Conservation (phyloP, 2,797 vertebrate species). For the Scolopax bukidnonensis region DNA sequence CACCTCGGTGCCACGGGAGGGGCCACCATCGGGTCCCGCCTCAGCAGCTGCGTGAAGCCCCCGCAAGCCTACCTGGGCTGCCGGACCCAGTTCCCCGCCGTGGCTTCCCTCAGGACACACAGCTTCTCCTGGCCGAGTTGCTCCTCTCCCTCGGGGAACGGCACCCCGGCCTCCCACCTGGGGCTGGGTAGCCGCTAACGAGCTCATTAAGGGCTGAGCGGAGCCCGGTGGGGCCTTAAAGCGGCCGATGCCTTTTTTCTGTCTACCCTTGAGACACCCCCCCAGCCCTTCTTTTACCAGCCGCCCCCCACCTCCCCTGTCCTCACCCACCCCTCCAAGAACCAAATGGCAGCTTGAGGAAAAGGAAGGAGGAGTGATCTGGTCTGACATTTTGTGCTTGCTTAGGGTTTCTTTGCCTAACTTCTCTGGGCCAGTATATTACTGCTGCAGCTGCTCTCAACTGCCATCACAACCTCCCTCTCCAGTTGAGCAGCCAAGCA, state of each 20-base stretch:
- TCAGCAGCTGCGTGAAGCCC: too few relatives aligned
- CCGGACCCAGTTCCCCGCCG: fast-evolving
- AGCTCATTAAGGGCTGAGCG: not conserved
- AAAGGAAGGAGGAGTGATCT: not conserved
- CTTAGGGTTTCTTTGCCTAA: not conserved
- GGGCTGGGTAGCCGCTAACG: fast-evolving
- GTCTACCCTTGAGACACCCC: not conserved
- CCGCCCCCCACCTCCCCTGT: too few relatives aligned
- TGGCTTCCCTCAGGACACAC: fast-evolving
- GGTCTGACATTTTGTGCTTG: not conserved
- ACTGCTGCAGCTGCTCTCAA: fast-evolving
- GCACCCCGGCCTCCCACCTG: fast-evolving
- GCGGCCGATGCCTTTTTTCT: fast-evolving
- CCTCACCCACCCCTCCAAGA: not conserved
- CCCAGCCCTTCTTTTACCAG: too few relatives aligned
- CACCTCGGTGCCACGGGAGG: fast-evolving
- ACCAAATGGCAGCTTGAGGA: not conserved
- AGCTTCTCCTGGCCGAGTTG: fast-evolving
- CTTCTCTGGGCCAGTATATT: not conserved
- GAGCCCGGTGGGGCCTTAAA: fast-evolving
- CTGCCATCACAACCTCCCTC: not conserved
- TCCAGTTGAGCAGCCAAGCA: not conserved
- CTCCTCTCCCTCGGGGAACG: fast-evolving
- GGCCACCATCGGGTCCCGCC: fast-evolving
- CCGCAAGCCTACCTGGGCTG: not conserved